Conservation (phyloP, 2,888 invertebrate genomes). For the Gisinianus flammeolus region DNA sequence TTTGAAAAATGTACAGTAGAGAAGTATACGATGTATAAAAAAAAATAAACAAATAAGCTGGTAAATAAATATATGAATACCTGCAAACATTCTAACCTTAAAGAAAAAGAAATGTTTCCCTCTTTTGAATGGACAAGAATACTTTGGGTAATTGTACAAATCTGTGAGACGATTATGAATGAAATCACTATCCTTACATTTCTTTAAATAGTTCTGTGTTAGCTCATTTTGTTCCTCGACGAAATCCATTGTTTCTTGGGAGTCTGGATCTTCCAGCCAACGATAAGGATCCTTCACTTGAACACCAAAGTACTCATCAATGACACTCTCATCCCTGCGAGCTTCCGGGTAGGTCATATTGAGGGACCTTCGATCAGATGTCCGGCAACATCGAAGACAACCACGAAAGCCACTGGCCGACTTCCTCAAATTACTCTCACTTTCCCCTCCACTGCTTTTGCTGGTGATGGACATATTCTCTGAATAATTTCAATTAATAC, state of each 20-base stretch:
- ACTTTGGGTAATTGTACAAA: slow-evolving; percentile 47
- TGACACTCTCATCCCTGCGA: slow-evolving; percentile 75
- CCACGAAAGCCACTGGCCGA: no score
- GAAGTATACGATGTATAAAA: slow-evolving; percentile 92
- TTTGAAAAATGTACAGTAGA: background rate
- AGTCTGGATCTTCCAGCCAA: slow-evolving; percentile 54
- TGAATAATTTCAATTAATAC: no score
- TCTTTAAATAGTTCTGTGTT: slow-evolving; percentile 43
- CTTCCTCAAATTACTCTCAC: no score
- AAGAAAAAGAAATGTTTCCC: slow-evolving; percentile 46
- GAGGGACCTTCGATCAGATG: no score
- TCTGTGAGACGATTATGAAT: slow-evolving; percentile 45
- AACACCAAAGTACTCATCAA: slow-evolving; percentile 81
- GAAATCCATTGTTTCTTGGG: slow-evolving; percentile 49
- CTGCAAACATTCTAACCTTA: no score
- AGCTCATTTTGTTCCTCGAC: slow-evolving; percentile 53
- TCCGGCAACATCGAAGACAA: no score
- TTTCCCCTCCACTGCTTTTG: no score
- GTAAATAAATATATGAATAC: no score
- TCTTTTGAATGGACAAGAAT: slow-evolving; percentile 42
- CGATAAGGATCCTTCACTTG: slow-evolving; percentile 51
- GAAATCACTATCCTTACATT: slow-evolving; percentile 42
- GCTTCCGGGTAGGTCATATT: slow-evolving; percentile 72
- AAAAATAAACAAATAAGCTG: no score
- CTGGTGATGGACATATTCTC: no score